A percentile compares a stretch with the other conserved stretches of the same genome.
Evolutionary conservation across 2,888 invertebrate genomes (phyloP).

Genomic region (Andrena trimmerana): DNA sequence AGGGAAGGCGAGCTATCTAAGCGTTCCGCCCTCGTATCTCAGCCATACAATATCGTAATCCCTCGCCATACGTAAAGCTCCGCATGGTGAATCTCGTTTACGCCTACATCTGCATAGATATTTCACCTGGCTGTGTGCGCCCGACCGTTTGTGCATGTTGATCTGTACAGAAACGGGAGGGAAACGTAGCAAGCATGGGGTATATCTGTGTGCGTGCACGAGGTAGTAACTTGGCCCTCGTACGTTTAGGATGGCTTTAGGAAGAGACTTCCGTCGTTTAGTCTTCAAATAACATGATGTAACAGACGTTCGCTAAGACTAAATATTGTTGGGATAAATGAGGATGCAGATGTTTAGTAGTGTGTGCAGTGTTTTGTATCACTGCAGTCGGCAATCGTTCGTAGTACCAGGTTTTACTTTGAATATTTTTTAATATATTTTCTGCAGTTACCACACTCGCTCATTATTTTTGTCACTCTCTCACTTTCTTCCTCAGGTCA

Average conservation of each 20-base stretch:
- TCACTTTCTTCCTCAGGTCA: too few species aligned
- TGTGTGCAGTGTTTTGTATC: too few species aligned
- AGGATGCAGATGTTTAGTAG: too few species aligned
- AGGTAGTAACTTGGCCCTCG: background rate
- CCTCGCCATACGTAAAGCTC: constrained; percentile 74
- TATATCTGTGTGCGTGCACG: background rate
- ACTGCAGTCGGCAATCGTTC: too few species aligned
- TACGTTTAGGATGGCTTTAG: constrained; percentile 3
- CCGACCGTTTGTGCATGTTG: constrained; percentile 6
- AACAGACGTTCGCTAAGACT: too few species aligned
- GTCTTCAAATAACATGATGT: background rate
- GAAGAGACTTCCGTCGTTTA: background rate
- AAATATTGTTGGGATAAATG: too few species aligned
- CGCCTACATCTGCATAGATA: constrained; percentile 33
- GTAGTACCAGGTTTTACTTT: too few species aligned
- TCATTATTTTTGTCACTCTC: too few species aligned
- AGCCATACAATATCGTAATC: constrained; percentile 76
- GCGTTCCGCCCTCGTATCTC: constrained; percentile 70
- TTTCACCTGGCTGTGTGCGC: constrained; percentile 1
- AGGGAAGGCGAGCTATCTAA: constrained; percentile 55
- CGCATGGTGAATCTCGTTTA: constrained; percentile 62
- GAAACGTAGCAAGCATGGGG: background rate
- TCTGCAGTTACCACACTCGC: too few species aligned
- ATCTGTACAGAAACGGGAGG: constrained; percentile 17
- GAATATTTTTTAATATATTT: too few species aligned